Conservation (phyloP, 2,797 vertebrate genomes). For the Lutjanus argentimaculatus region DNA sequence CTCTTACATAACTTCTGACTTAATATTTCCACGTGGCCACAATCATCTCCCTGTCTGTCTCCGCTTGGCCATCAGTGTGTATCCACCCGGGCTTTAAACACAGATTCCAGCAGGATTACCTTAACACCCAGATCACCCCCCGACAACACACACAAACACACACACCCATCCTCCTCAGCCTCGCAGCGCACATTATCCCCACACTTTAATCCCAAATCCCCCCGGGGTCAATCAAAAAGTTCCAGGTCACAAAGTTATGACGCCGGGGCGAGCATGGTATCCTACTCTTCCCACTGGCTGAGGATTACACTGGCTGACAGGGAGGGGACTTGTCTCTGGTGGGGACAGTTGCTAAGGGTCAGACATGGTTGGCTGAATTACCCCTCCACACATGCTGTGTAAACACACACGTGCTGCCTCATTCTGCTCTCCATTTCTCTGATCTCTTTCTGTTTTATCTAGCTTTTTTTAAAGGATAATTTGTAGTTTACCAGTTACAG, state of each 20-base stretch:
- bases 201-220: constrained; percentile 60
- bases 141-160: constrained; percentile 18
- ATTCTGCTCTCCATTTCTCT: neutral
- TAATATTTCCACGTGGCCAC: constrained; percentile 52
- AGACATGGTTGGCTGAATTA: constrained; percentile 54
- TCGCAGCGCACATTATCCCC: constrained; percentile 38
- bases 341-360: constrained; percentile 60
- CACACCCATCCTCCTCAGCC: constrained; percentile 3
- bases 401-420: constrained; percentile 17
- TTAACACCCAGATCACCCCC: constrained; percentile 33
- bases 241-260: constrained; percentile 70
- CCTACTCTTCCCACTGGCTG: constrained; percentile 58
- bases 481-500: neutral
- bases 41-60: constrained; percentile 36
- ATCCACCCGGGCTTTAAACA: constrained; percentile 48
- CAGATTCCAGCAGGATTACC: constrained; percentile 68
- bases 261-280: neutral
- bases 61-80: constrained; percentile 31
- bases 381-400: neutral
- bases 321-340: constrained; percentile 48
- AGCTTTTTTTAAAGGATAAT: neutral
- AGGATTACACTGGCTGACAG: constrained; percentile 67
- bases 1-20: constrained; percentile 69
- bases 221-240: constrained; percentile 70
- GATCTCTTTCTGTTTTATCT: neutral